Base-by-base conservation (phyloP, 2,888 invertebrate genomes). In the Zygogramma bicolorata region DNA sequence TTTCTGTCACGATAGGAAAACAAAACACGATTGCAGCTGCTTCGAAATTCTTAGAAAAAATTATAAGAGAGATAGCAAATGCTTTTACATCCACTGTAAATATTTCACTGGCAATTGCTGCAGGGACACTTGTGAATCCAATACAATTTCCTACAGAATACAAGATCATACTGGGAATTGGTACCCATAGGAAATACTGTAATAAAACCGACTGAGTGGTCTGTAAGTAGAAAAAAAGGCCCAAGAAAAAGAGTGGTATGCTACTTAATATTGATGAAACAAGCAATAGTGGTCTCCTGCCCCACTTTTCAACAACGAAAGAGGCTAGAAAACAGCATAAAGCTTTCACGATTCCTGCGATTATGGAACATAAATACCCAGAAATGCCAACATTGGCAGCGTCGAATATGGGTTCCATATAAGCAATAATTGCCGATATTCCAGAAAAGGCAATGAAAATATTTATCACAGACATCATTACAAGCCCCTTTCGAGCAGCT, bases 341-440 rank as follows among this genome's bases (percentile, higher is more conserved):
- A 27, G 27, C 18, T 53, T 53, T n/a, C 10, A 53, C 57, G 10
- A 15, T 3, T 13, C 15, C 15, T 1, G 57, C 15, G 10, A 53
- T 18, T 3, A 15, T 27, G 2, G 25, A 22, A 20, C 22, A 25
- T 3, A 27, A 15, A 20, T 53, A 25, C 2, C 57, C 57, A 53
- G 57, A 18, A 3, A 53, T 25, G 3, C 27, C 22, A 3, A 27
- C 15, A 53, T 27, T 94, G 8, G 95, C 92, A 0, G 92, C 92
- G 65, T 89, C 79, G 86, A 95, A 95, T 81, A 95, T 95, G 58
- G 90, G 89, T 68, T 91, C 91, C 0, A 94, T 92, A 84, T 94
- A 95, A 87, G 95, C 95, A 78, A 95, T n/a, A n/a, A n/a, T n/a
- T n/a, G n/a, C n/a, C n/a, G n/a, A n/a, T n/a, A n/a, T n/a, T n/a